Conservation (phyloP, 2,113 vertebrate species). For the Oryzias celebensis region DNA sequence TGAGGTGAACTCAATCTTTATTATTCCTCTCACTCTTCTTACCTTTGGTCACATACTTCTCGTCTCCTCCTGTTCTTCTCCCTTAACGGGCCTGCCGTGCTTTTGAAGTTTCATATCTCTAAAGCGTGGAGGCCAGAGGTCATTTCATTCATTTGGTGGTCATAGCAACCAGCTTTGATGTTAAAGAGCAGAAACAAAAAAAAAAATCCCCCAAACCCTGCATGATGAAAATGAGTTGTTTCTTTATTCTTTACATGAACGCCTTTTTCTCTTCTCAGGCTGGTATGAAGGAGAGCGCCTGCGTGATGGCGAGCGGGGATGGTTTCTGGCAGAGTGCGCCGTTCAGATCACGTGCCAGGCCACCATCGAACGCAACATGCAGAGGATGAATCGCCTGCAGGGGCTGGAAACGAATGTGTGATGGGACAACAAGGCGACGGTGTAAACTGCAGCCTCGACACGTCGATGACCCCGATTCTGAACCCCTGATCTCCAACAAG, state of each 20-base stretch:
- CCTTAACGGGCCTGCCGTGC: conserved; percentile 1
- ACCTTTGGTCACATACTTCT: conserved; percentile 9
- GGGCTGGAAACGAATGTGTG: conserved; percentile 94
- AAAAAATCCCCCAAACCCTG: background rate
- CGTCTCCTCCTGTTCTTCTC: background rate
- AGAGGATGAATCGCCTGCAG: conserved; percentile 93
- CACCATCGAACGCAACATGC: conserved; percentile 92
- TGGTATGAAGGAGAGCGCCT: conserved; percentile 94
- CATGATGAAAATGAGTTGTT: no score
- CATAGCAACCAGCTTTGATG: conserved; percentile 29
- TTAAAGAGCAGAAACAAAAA: conserved; percentile 39
- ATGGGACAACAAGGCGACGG: conserved; percentile 10
- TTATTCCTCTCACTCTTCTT: conserved; percentile 14
- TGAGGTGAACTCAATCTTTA: conserved; percentile 1
- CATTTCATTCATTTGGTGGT: conserved; percentile 19
- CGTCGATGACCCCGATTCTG: conserved; percentile 10
- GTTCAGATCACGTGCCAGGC: conserved; percentile 89
- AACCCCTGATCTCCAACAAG: conserved; percentile 21
- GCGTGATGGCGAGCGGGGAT: conserved; percentile 89
- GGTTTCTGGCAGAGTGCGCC: conserved; percentile 91
- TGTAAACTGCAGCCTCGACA: conserved; percentile 1
- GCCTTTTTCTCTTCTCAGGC: conserved; percentile 69
- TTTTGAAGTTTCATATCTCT: conserved; percentile 19
- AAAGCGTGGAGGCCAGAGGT: conserved; percentile 10
- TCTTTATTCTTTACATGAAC: no score